phyloP scores from a whole-genome alignment of 2,797 vertebrate genomes.

The Rousettus madagascariensis region DNA sequence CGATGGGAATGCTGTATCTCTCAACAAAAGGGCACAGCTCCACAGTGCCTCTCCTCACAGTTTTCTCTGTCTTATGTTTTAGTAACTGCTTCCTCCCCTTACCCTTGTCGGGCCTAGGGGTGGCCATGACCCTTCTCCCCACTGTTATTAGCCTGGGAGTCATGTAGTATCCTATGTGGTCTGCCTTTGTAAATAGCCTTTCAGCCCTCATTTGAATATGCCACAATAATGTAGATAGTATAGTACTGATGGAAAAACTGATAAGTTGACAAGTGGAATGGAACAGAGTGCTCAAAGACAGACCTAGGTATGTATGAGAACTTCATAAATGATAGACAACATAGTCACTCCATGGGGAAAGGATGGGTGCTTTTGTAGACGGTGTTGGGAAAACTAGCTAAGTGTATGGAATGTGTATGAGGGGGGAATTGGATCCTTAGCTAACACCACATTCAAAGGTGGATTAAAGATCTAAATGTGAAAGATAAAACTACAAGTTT shows the following conservation, averaged over 20 bases:
- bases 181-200: background rate
- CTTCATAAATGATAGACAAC: background rate
- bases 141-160: background rate
- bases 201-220: background rate
- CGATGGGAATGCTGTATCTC: background rate
- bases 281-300: background rate
- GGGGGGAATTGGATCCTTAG: background rate
- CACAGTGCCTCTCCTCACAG: background rate
- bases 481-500: background rate
- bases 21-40: background rate
- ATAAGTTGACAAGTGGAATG: background rate
- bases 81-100: background rate
- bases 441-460: background rate
- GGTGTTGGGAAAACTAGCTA: background rate
- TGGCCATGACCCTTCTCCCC: background rate
- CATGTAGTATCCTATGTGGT: background rate
- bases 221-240: background rate
- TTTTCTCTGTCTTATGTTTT: background rate
- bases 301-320: background rate
- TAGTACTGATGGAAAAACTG: background rate
- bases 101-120: no score
- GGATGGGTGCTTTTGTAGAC: background rate
- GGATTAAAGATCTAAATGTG: constrained; percentile 2
- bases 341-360: background rate
- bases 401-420: background rate